Conservation (phyloP, 1,140 invertebrate species). For the Macrobrachium rosenbergii region DNA sequence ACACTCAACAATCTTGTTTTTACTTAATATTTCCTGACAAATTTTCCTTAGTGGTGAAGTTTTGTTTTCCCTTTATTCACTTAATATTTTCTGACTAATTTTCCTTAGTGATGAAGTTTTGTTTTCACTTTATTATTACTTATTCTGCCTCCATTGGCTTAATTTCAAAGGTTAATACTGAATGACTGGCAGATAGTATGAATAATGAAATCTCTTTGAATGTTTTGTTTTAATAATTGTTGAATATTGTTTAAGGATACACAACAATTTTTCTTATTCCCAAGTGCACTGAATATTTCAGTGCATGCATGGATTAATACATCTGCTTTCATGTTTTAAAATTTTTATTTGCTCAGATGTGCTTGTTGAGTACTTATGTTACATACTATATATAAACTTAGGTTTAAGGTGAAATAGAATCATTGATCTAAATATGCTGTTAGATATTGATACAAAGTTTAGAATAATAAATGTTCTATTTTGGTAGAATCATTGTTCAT, state of each 20-base stretch:
- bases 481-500: constrained; percentile 59
- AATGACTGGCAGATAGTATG: constrained; percentile 9
- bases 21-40: too few species aligned
- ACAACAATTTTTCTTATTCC: too few species aligned
- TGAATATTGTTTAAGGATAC: too few species aligned
- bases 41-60: too few species aligned
- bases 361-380: constrained; percentile 39
- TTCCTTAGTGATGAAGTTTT: too few species aligned
- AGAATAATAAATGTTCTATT: constrained; percentile 61
- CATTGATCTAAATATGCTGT: constrained; percentile 39
- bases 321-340: background rate
- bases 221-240: constrained; percentile 29
- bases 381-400: constrained; percentile 42
- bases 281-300: too few species aligned
- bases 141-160: constrained; percentile 7
- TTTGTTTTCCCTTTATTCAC: too few species aligned
- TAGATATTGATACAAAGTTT: constrained; percentile 58
- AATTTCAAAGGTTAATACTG: constrained; percentile 8
- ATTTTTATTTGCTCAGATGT: background rate
- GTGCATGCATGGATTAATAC: background rate
- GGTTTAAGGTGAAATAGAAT: constrained; percentile 31
- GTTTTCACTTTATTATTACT: too few species aligned
- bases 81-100: too few species aligned
- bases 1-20: too few species aligned
- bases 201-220: constrained; percentile 20